A percentile compares a stretch with the other conserved stretches of the same genome.
Conservation (phyloP, 2,888 invertebrate genomes). For the Diadegma fenestrale region DNA sequence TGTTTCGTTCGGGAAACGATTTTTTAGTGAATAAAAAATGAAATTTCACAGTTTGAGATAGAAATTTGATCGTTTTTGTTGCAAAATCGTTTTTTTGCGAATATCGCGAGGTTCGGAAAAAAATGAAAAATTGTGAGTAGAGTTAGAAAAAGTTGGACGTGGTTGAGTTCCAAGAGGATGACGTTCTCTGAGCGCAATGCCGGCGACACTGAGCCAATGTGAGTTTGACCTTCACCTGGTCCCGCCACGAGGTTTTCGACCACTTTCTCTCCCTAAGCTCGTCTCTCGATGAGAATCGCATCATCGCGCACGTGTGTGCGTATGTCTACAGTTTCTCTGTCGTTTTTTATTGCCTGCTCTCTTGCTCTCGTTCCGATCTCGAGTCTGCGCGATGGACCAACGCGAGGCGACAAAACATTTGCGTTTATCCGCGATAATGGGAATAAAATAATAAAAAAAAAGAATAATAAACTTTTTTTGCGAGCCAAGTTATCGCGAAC, state of each 20-base stretch:
- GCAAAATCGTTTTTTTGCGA: not conserved
- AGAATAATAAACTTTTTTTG: not conserved
- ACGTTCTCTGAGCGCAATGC: constrained; percentile 69
- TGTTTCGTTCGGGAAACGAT: not conserved
- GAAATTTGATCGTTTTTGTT: not conserved
- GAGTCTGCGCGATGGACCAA: constrained; percentile 27
- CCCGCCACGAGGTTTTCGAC: constrained; percentile 71
- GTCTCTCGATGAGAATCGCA: constrained; percentile 63
- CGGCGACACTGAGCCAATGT: constrained; percentile 69
- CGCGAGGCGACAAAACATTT: constrained; percentile 12
- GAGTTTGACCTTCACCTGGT: constrained; percentile 73
- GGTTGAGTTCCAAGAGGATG: constrained; percentile 50
- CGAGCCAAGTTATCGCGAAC: not conserved
- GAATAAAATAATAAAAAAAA: not conserved
- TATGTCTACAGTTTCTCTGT: constrained; percentile 33
- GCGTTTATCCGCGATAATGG: not conserved
- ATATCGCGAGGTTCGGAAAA: not conserved
- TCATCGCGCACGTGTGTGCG: constrained; percentile 53
- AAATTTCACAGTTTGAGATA: not conserved
- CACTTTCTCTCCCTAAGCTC: constrained; percentile 73
- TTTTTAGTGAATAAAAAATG: not conserved
- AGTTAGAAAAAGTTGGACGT: constrained; percentile 12
- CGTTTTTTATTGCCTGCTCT: constrained; percentile 13
- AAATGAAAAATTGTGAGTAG: constrained; percentile 10
- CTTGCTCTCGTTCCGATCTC: not conserved